A percentile compares a stretch with the other conserved stretches of the same genome.
Conservation (phyloP, 2,888 invertebrate species). For the Gymnosoma rotundatum region DNA sequence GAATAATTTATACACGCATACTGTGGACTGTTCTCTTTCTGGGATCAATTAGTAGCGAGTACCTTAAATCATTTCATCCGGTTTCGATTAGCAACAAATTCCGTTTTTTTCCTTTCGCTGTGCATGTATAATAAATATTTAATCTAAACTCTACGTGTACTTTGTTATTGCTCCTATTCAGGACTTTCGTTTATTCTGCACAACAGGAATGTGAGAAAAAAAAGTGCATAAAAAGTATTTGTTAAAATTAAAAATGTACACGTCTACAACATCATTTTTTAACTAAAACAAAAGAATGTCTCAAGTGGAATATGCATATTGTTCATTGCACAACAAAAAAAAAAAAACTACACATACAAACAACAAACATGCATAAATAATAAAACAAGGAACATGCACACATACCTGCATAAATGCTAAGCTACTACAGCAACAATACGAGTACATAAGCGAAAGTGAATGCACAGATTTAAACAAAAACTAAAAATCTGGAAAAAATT, state of each 20-base stretch:
- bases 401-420: background rate
- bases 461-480: constrained; percentile 84
- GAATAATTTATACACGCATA: too few relatives aligned
- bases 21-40: too few relatives aligned
- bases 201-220: constrained; percentile 22
- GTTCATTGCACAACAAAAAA: constrained; percentile 63
- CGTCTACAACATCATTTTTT: constrained; percentile 65
- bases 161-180: constrained; percentile 29
- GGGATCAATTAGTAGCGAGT: too few relatives aligned
- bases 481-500: constrained; percentile 82
- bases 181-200: constrained; percentile 24
- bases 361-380: constrained; percentile 57
- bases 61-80: too few relatives aligned
- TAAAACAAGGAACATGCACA: constrained; percentile 46
- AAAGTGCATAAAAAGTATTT: constrained; percentile 62
- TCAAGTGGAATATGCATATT: constrained; percentile 76
- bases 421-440: constrained; percentile 29
- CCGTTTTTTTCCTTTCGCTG: too few relatives aligned
- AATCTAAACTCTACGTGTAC: constrained; percentile 23
- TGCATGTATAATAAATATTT: too few relatives aligned
- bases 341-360: constrained; percentile 49
- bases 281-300: constrained; percentile 76
- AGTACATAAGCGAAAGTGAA: constrained; percentile 63
- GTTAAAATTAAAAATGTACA: constrained; percentile 67
- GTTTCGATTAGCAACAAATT: too few relatives aligned